Conservation (phyloP, 2,888 invertebrate species). For the Archips crataeganus region DNA sequence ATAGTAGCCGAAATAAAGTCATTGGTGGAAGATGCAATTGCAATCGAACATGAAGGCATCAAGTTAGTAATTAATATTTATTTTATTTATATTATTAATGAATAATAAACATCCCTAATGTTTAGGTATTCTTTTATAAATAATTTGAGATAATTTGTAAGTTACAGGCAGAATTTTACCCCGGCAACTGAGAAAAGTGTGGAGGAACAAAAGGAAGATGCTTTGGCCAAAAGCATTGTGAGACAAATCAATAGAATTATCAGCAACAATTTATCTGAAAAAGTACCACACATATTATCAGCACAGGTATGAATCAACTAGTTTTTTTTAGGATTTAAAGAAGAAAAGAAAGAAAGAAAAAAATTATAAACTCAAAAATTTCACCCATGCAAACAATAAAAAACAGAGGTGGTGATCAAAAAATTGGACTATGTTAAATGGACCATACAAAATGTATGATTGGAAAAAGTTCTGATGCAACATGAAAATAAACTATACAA, state of each 20-base stretch:
- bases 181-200: constrained; percentile 54
- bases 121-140: neutral
- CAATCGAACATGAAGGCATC: constrained; percentile 86
- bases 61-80: constrained; percentile 75
- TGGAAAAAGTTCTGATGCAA: too few species aligned
- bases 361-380: too few species aligned
- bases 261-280: constrained; percentile 85
- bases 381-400: too few species aligned
- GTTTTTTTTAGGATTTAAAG: neutral
- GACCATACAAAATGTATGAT: too few species aligned
- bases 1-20: constrained; percentile 83
- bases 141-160: constrained; percentile 17
- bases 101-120: too few species aligned
- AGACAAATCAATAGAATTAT: constrained; percentile 90
- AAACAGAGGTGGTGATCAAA: too few species aligned
- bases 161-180: constrained; percentile 57
- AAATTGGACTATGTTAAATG: too few species aligned
- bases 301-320: constrained; percentile 78
- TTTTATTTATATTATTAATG: neutral
- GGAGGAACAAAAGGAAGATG: constrained; percentile 72
- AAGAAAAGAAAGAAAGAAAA: too few species aligned
- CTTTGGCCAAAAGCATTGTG: constrained; percentile 81
- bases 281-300: constrained; percentile 87
- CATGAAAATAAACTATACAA: too few species aligned
- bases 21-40: constrained; percentile 87